These are phyloP conservation scores for Enteromius unitaeniatus DNA, from an alignment of 2,797 vertebrate species.

Conservation along the genomic window DNA sequence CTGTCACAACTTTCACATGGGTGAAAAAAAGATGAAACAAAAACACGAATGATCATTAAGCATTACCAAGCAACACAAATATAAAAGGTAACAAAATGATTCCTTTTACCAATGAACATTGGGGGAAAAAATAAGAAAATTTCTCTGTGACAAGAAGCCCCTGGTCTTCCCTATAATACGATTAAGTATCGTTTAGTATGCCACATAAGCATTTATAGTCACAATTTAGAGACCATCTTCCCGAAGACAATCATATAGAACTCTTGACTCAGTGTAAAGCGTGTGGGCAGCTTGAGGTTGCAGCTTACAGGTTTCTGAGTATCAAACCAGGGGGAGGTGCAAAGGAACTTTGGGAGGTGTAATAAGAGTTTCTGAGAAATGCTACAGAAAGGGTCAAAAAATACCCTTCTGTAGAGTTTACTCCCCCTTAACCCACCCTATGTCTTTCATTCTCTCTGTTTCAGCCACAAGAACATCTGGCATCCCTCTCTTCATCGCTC, in stretches of 20 bases:
- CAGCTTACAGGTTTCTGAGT: background rate
- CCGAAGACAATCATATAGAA: background rate
- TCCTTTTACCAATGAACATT: background rate
- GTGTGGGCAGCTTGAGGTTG: background rate
- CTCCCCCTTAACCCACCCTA: conserved; percentile 53
- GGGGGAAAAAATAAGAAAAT: background rate
- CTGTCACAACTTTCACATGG: no score
- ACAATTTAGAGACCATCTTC: background rate
- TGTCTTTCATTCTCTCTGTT: conserved; percentile 69
- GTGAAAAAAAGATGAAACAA: background rate
- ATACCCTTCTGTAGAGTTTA: conserved; percentile 41
- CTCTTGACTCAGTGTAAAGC: background rate
- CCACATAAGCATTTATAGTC: background rate
- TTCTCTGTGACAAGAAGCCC: background rate
- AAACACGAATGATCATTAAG: background rate
- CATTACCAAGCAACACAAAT: background rate
- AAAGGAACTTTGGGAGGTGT: conserved; percentile 14
- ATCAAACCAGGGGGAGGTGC: background rate
- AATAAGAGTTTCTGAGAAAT: conserved; percentile 69
- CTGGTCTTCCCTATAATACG: background rate
- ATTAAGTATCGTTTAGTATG: background rate
- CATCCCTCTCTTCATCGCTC: conserved; percentile 58
- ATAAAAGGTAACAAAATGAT: background rate
- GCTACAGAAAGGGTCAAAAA: conserved; percentile 58
- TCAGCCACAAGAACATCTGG: conserved; percentile 75